Conservation (phyloP, 2,113 vertebrate genomes). For the Phycodurus eques region DNA sequence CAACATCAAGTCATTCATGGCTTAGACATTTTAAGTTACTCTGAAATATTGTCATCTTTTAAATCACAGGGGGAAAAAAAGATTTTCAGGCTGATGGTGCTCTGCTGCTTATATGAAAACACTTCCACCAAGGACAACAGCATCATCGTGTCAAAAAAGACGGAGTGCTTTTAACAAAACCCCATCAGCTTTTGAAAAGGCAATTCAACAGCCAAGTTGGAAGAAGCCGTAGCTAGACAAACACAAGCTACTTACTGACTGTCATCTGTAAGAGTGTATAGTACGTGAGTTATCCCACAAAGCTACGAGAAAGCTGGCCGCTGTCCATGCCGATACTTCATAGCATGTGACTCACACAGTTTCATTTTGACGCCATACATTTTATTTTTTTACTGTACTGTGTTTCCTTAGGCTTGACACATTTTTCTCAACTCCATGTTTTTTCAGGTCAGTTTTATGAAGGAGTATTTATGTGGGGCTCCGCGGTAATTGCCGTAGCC, state of each 20-base stretch:
- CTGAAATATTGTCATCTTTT: neutral
- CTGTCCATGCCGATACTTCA: slow-evolving; percentile 19
- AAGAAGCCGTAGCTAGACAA: neutral
- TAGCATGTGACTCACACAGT: slow-evolving; percentile 34
- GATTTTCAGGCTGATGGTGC: neutral
- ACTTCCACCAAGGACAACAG: neutral
- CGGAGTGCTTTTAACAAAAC: neutral
- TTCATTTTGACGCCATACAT: neutral
- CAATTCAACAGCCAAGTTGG: neutral
- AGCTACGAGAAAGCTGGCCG: slow-evolving; percentile 27
- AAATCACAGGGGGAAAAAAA: neutral
- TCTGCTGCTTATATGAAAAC: neutral
- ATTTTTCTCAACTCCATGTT: neutral
- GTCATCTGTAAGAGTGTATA: neutral
- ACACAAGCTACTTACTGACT: neutral
- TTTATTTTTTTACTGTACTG: neutral
- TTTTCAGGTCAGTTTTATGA: neutral
- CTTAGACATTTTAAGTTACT: neutral
- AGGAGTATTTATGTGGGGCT: neutral
- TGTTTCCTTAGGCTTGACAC: neutral
- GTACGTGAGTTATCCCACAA: slow-evolving; percentile 22
- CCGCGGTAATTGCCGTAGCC: neutral
- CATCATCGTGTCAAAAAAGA: neutral
- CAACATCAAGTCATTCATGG: neutral
- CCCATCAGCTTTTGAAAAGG: neutral